Evolutionary conservation across 2,113 vertebrate genomes (phyloP), one percentile per base, ranked within the genome.

Genomic region (Indicator maculatus): DNA sequence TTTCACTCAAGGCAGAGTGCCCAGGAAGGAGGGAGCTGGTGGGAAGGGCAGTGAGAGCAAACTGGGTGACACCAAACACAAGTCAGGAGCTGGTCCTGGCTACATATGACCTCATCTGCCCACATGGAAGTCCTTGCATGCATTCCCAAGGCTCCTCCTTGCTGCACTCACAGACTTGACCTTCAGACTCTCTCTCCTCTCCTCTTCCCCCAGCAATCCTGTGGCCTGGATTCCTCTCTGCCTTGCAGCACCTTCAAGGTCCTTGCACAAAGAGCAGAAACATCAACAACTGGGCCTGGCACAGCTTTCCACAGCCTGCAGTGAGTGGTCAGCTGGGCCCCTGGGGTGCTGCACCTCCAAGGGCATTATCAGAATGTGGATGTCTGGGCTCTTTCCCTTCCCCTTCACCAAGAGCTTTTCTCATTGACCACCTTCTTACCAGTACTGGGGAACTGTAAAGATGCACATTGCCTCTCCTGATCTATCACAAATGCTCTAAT

Each of bases 111-210:
- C 41, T 83, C 53, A 60, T 44, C 64, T 60, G 52, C 61, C 41
- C 60, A 63, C 0, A 0, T 38, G 55, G 70, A 8, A 8, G 2
- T 86, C 85, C 61, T 55, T 11, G 18, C 69, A 59, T 0, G 1
- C 67, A 86, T 65, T 52, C 65, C 38, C 39, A 67, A 30, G 44
- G 28, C 58, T 95, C 58, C 61, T 93, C 53, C 73, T 64, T 50
- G 36, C 65, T 56, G 72, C 52, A 56, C 17, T 8, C 33, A 45
- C 38, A 56, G 56, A 21, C 74, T 30, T 86, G 80, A 81, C 88
- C 83, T 88, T 90, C 83, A 78, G 65, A 78, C n/a, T 6, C 36
- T 78, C 36, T 78, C 36, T 86, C 21, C 11, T 77, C 73, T 67
- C 84, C 11, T 77, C 73, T 67, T 84, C 45, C 56, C 74, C 31